Evolutionary conservation across 2,113 vertebrate species (phyloP).

Genomic region (Alouatta palliata): DNA sequence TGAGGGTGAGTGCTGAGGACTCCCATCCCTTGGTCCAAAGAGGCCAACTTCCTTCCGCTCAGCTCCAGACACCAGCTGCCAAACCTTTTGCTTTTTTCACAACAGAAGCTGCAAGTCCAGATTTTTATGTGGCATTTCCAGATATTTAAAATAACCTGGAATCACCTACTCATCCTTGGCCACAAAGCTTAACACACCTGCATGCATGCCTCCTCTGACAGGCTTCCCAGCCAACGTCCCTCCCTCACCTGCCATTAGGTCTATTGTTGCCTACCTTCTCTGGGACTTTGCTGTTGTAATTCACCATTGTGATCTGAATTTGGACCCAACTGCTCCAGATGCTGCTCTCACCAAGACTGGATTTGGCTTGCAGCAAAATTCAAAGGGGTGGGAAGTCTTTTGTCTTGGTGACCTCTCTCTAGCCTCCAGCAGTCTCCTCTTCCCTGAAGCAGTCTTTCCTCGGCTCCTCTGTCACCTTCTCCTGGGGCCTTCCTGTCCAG

Average conservation of each 20-base stretch:
- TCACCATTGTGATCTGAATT: not conserved
- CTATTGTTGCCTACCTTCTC: not conserved
- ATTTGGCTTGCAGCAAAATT: not conserved
- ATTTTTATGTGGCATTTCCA: not conserved
- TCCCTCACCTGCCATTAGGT: fast-evolving
- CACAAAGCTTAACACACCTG: not conserved
- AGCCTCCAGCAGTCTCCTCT: not conserved
- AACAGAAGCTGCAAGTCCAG: not conserved
- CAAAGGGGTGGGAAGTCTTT: too few species aligned
- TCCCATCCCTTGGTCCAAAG: too few species aligned
- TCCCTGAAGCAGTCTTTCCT: not conserved
- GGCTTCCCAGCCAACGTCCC: not conserved
- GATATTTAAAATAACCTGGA: not conserved
- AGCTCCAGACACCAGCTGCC: not conserved
- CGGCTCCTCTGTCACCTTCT: too few species aligned
- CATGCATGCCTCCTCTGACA: not conserved
- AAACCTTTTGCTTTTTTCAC: not conserved
- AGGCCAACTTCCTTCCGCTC: not conserved
- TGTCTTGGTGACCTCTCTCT: too few species aligned
- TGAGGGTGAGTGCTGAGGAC: fast-evolving
- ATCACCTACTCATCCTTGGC: not conserved
- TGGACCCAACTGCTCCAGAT: not conserved
- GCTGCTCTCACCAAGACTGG: not conserved
- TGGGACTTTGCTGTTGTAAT: not conserved
- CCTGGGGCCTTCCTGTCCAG: not conserved